A percentile compares a stretch with the other conserved stretches of the same genome.
Conservation (phyloP, 2,888 invertebrate genomes). For the Lingula anatina region DNA sequence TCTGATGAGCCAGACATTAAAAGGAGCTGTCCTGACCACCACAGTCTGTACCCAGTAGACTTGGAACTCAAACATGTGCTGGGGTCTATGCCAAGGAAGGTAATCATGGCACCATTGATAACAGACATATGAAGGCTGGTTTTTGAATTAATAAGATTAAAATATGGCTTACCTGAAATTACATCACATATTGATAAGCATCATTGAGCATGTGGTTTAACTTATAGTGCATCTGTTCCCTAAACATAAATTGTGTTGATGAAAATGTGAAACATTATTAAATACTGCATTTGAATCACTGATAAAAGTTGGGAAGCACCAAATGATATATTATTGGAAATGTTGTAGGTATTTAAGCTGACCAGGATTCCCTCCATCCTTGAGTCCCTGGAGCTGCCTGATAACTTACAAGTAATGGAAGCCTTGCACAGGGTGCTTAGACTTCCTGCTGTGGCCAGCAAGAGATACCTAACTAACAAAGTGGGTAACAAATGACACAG, state of each 20-base stretch:
- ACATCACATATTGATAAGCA: too few relatives aligned
- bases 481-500: conserved; percentile 63
- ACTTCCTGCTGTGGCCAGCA: conserved; percentile 88
- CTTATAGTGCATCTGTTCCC: too few relatives aligned
- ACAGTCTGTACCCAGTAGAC: conserved; percentile 74
- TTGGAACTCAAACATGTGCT: conserved; percentile 83
- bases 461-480: conserved; percentile 91
- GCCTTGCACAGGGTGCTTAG: conserved; percentile 73
- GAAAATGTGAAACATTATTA: too few relatives aligned
- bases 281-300: too few relatives aligned
- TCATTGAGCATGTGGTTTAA: too few relatives aligned
- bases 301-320: background rate
- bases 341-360: conserved; percentile 61
- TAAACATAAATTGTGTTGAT: too few relatives aligned
- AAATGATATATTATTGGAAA: too few relatives aligned
- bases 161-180: too few relatives aligned
- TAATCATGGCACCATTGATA: conserved; percentile 26
- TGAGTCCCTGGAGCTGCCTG: conserved; percentile 57
- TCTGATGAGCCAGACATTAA: conserved; percentile 3
- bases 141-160: too few relatives aligned
- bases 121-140: background rate
- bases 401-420: conserved; percentile 60
- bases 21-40: conserved; percentile 8
- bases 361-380: conserved; percentile 56
- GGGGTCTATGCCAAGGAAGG: conserved; percentile 79